These are phyloP conservation scores for Theonella swinhoei DNA, from an alignment of 37 sponge, comb jelly and placozoan genomes.

Conservation along the genomic window DNA sequence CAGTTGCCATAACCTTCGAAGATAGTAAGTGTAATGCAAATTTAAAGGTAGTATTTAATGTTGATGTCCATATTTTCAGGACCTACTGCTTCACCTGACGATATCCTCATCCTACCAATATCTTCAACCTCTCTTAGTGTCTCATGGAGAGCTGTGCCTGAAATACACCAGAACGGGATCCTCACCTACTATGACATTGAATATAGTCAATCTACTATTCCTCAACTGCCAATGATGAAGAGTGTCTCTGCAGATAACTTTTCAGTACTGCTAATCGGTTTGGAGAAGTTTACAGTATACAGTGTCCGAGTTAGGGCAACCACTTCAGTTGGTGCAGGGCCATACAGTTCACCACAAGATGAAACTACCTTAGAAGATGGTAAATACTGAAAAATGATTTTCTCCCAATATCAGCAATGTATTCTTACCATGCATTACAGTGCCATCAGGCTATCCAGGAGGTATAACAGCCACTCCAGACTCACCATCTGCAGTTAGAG, in stretches of 20 bases:
- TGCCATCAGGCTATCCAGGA: neutral
- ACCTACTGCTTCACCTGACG: neutral
- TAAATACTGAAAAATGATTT: neutral
- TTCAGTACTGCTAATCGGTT: neutral
- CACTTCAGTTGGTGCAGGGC: constrained; percentile 13
- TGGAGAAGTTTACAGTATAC: neutral
- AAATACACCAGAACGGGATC: neutral
- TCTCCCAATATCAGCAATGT: neutral
- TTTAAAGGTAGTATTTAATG: no score
- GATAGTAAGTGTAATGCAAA: constrained; percentile 41
- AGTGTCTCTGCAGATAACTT: no score
- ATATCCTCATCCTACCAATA: neutral
- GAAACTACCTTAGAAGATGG: neutral
- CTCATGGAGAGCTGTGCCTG: neutral
- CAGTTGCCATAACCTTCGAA: constrained; percentile 16
- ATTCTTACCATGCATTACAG: neutral
- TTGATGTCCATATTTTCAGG: neutral
- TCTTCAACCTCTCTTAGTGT: neutral
- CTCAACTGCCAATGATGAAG: neutral
- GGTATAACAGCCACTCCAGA: neutral
- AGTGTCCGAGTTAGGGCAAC: constrained; percentile 5
- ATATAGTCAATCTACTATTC: neutral
- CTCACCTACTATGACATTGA: constrained; percentile 14
- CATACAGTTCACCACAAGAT: neutral
- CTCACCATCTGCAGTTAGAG: neutral